phyloP scores from a whole-genome alignment of 2,888 invertebrate genomes.

The Agrotis exclamationis region DNA sequence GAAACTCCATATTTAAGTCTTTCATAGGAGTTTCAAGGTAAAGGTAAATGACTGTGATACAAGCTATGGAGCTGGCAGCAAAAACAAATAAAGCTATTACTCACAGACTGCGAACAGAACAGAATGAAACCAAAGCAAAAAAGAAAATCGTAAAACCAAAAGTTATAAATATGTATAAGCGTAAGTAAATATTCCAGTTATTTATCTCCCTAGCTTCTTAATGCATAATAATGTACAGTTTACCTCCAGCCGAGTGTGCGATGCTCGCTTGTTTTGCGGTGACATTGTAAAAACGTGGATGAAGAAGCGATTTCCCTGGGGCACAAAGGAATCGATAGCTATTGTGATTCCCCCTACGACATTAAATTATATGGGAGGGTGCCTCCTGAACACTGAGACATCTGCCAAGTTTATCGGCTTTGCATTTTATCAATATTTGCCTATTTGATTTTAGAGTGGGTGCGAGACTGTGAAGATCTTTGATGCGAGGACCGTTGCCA shows the following conservation, averaged over 20 bases:
- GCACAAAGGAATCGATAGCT: constrained; percentile 84
- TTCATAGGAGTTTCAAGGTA: too few species aligned
- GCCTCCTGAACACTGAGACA: constrained; percentile 77
- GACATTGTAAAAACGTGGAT: constrained; percentile 77
- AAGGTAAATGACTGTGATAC: too few species aligned
- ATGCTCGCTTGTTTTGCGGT: constrained; percentile 74
- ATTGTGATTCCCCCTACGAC: constrained; percentile 85
- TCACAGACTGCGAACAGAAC: constrained; percentile 32
- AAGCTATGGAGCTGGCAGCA: not conserved
- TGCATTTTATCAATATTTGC: constrained; percentile 86
- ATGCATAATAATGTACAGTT: constrained; percentile 66
- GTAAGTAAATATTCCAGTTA: constrained; percentile 61
- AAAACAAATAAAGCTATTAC: constrained; percentile 31
- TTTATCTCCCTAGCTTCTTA: constrained; percentile 58
- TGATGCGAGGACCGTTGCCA: constrained; percentile 40
- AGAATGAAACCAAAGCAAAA: constrained; percentile 22
- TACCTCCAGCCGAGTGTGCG: constrained; percentile 50
- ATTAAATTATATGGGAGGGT: constrained; percentile 86
- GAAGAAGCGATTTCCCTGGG: constrained; percentile 80
- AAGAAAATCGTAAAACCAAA: constrained; percentile 43
- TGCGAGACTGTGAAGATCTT: constrained; percentile 59
- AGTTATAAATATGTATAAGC: constrained; percentile 57
- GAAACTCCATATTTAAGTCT: too few species aligned
- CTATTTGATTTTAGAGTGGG: constrained; percentile 81
- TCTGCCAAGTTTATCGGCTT: constrained; percentile 84